Evolutionary conservation across 2,888 invertebrate genomes (phyloP), one percentile per base, ranked within the genome.

Genomic region (Mechanitis messenoides): DNA sequence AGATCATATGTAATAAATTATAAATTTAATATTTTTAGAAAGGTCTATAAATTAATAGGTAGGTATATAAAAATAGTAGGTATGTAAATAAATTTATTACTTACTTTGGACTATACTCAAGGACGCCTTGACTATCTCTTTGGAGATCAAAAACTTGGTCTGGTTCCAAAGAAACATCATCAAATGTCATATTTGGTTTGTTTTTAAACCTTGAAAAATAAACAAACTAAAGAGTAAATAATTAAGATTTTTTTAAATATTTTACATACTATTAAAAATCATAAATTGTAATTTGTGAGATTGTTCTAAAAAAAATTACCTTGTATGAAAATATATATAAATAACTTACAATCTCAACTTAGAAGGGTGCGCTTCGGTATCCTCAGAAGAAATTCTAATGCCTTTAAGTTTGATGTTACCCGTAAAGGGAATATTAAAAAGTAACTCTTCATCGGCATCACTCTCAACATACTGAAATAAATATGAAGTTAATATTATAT

Each of bases 381-480:
- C 95, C 68, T 96, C 96, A n/a, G 98, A 98, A 71, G 95, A 92
- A 59, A 99, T 89, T 72, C 96, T 95, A 53, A 99, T 93, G 9
- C 98, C 98, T 88, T 98, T 98, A 57, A 99, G 87, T 84, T 98
- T 98, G 1, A 99, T 92, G 89, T 96, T 96, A 45, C 98, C 98
- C 46, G 97, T 97, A 80, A 99, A 99, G 35, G 98, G 98, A 75
- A 99, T 96, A 81, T 98, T 98, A 79, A 99, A 97, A 2, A 99
- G 89, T 3, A 99, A 89, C 85, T 99, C 99, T 83, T 96, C 96
- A 87, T 99, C 99, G 1, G 93, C 95, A 92, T 99, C 99, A 88
- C 98, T 98, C 85, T 97, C 95, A 0, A 99, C 98, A 92, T 91
- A 97, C 97, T 98, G 82, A 71, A 84, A 85, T 20, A 9, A 28